Evolutionary conservation across 2,888 invertebrate species (phyloP).

Genomic region (Rutpela maculata): DNA sequence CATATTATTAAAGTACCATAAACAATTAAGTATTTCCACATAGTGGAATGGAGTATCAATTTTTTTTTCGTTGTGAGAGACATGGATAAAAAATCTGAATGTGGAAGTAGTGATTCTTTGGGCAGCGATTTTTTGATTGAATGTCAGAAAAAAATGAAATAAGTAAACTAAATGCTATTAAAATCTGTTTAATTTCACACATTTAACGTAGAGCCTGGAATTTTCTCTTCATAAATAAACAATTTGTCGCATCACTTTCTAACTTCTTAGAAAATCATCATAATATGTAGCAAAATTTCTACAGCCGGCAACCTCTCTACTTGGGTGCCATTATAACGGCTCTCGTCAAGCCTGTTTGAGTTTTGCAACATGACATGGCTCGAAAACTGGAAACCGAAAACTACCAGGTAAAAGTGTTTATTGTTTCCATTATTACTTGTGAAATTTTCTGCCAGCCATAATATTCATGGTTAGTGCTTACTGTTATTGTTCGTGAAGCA

Average conservation of each 20-base stretch:
- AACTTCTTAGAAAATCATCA: neutral
- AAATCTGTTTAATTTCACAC: too few species aligned
- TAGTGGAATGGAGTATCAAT: too few species aligned
- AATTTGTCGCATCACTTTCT: neutral
- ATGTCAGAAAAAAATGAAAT: too few species aligned
- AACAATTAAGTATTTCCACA: too few species aligned
- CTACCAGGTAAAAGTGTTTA: neutral
- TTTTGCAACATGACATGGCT: neutral
- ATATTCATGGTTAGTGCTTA: neutral
- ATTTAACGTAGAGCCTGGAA: neutral
- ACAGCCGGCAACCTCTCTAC: neutral
- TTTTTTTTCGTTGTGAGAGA: too few species aligned
- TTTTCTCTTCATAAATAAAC: neutral
- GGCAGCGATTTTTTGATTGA: too few species aligned
- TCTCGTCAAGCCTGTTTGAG: slow-evolving; percentile 2
- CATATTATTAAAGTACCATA: too few species aligned
- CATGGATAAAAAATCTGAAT: too few species aligned
- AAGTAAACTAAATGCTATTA: too few species aligned
- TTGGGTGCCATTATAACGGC: neutral
- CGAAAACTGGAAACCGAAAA: neutral
- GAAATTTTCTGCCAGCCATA: neutral
- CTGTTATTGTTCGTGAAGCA: neutral
- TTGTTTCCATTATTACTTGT: neutral
- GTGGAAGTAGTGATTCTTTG: too few species aligned
- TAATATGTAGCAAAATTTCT: neutral